Evolutionary conservation across 2,113 vertebrate species (phyloP).

Genomic region (Echinops telfairi): DNA sequence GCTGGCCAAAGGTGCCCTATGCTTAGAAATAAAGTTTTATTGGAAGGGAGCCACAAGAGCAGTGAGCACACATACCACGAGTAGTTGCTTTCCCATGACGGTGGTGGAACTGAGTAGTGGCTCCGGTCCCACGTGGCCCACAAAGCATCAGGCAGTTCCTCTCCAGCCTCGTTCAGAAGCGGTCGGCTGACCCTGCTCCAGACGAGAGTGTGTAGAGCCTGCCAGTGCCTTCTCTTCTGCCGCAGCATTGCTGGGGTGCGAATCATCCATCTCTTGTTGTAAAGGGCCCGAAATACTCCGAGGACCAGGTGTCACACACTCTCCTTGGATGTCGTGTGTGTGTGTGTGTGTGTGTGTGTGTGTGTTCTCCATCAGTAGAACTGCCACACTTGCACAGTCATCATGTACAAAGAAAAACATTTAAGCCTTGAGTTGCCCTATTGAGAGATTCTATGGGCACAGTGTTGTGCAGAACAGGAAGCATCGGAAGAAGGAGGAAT

Average conservation of each 20-base stretch:
- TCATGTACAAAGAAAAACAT: background rate
- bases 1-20: background rate
- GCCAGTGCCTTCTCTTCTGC: too few relatives aligned
- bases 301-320: accelerated
- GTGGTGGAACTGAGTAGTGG: accelerated
- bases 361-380: background rate
- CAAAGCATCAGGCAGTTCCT: background rate
- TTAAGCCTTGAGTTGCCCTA: background rate
- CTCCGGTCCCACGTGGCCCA: background rate
- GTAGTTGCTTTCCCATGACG: background rate
- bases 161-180: background rate
- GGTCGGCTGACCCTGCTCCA: background rate
- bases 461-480: background rate
- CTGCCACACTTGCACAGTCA: too few relatives aligned
- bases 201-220: too few relatives aligned
- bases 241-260: accelerated
- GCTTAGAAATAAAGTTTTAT: background rate
- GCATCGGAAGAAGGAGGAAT: background rate
- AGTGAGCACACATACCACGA: accelerated
- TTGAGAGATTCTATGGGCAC: background rate
- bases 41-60: background rate
- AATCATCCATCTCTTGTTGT: background rate
- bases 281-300: background rate
- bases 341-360: too few relatives aligned
- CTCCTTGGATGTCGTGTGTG: background rate